Percentiles rank a stretch among this genome's conserved stretches.
Conservation (phyloP, 2,113 vertebrate species). For the Deroptyus accipitrinus region DNA sequence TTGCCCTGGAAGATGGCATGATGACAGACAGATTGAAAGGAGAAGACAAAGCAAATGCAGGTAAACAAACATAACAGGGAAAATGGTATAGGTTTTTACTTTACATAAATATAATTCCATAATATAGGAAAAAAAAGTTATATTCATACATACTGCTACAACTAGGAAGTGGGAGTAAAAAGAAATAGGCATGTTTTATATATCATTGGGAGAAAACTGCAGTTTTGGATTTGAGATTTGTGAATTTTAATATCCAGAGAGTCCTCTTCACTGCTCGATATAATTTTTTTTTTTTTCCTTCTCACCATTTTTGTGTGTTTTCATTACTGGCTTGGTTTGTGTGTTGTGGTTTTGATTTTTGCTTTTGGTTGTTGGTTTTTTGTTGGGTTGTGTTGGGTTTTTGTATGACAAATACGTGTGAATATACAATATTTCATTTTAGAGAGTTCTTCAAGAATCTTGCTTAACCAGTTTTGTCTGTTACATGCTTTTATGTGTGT, state of each 20-base stretch:
- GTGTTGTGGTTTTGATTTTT: not conserved
- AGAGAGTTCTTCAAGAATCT: constrained; percentile 51
- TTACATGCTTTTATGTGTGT: not conserved
- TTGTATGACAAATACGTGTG: not conserved
- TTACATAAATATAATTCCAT: not conserved
- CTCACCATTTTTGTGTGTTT: not conserved
- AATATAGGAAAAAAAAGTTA: not conserved
- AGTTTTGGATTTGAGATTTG: not conserved
- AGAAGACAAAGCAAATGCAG: not conserved
- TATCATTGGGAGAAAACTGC: not conserved
- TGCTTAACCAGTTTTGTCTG: constrained; percentile 41
- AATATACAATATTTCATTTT: not conserved
- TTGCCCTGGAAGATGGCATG: not conserved
- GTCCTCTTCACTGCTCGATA: not conserved
- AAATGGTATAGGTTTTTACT: not conserved
- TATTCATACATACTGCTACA: not conserved
- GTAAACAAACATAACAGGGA: not conserved
- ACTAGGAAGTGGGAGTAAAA: not conserved
- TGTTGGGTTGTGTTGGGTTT: not conserved
- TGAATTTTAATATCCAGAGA: not conserved
- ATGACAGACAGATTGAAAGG: not conserved
- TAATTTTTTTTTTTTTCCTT: not conserved
- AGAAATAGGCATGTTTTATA: not conserved
- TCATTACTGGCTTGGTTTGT: not conserved
- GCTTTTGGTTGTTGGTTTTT: not conserved